These are phyloP conservation scores for Siniperca scherzeri DNA, from an alignment of 2,797 vertebrate species.

Conservation along the genomic window DNA sequence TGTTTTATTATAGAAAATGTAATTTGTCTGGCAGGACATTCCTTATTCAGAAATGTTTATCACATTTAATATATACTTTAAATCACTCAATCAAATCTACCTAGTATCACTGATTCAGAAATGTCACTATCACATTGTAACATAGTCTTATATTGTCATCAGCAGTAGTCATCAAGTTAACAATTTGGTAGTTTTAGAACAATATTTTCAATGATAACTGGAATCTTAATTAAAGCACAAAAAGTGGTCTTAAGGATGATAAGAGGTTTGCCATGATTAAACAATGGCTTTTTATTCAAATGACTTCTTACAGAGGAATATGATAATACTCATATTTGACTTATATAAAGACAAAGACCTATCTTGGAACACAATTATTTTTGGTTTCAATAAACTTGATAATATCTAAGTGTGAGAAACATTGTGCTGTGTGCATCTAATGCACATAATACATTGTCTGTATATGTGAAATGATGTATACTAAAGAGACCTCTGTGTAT, in stretches of 20 bases:
- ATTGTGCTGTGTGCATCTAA: no score
- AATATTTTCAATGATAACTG: background rate
- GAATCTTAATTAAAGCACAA: background rate
- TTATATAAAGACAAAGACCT: no score
- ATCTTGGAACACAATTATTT: no score
- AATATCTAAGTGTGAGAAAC: no score
- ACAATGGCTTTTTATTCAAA: background rate
- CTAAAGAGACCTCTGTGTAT: no score
- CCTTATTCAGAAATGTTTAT: background rate
- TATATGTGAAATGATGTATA: no score
- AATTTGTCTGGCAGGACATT: background rate
- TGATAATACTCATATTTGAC: background rate
- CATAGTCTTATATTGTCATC: background rate
- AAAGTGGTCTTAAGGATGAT: background rate
- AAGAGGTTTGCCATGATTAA: background rate
- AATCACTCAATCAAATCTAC: background rate
- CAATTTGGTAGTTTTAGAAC: background rate
- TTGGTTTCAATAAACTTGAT: no score
- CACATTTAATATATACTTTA: background rate
- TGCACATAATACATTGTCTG: no score
- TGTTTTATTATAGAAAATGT: slow-evolving; percentile 3
- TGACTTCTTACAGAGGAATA: background rate
- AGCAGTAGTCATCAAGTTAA: background rate
- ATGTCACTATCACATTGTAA: background rate
- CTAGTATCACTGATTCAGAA: background rate